phyloP scores from a whole-genome alignment of 2,797 vertebrate genomes.

The Thamnophis elegans region DNA sequence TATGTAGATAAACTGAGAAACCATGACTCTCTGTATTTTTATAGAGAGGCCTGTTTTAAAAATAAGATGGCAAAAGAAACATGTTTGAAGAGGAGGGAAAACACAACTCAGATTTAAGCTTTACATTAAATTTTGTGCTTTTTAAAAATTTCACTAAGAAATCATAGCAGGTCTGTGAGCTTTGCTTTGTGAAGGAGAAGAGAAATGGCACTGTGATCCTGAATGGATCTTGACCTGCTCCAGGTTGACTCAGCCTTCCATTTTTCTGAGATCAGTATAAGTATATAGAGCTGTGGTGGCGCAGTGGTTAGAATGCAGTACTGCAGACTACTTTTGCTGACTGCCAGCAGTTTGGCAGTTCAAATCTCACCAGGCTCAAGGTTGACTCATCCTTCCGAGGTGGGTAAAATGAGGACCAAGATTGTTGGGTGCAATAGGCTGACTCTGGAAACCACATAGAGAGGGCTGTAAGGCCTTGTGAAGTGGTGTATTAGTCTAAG shows the following conservation, averaged over 20 bases:
- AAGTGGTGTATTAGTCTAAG: too few relatives aligned
- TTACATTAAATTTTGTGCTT: conserved; percentile 38
- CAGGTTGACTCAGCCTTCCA: not conserved
- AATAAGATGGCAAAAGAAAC: conserved; percentile 29
- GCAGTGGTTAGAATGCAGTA: too few relatives aligned
- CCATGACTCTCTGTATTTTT: not conserved
- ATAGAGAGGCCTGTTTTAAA: not conserved
- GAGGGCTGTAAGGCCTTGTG: too few relatives aligned
- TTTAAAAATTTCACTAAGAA: conserved; percentile 34
- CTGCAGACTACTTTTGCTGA: too few relatives aligned
- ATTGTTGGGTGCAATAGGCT: too few relatives aligned
- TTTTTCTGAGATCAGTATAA: not conserved
- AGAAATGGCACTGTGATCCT: not conserved
- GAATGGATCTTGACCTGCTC: not conserved
- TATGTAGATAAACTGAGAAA: not conserved
- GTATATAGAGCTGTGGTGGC: too few relatives aligned
- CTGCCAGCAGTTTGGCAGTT: too few relatives aligned
- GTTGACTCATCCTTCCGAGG: too few relatives aligned
- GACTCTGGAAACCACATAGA: too few relatives aligned
- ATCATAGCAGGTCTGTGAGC: conserved; percentile 7
- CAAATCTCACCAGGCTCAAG: too few relatives aligned
- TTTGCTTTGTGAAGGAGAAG: conserved; percentile 17
- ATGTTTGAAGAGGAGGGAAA: conserved; percentile 24
- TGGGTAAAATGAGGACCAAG: too few relatives aligned
- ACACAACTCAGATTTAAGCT: conserved; percentile 32